Evolutionary conservation across 2,888 invertebrate genomes (phyloP).

Genomic region (Norana najaformis): DNA sequence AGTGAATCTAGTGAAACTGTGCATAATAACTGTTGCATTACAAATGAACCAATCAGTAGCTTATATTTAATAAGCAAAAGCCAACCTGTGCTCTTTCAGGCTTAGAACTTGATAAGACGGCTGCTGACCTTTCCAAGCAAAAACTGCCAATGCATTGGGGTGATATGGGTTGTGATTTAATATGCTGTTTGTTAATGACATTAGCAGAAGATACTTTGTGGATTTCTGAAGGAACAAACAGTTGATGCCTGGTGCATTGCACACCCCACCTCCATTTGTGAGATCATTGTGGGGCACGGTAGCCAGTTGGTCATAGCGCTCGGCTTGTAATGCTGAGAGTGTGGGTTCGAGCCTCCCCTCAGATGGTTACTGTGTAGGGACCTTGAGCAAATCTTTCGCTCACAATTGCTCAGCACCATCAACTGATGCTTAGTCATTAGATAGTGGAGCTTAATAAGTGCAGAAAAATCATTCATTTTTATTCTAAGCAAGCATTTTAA

Average conservation of each 20-base stretch:
- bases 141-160: neutral
- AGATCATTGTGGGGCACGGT: too few species aligned
- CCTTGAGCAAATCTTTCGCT: too few species aligned
- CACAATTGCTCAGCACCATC: too few species aligned
- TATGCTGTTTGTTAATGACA: too few species aligned
- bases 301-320: too few species aligned
- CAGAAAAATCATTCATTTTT: too few species aligned
- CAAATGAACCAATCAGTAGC: neutral
- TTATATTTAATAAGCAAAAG: neutral
- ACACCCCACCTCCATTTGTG: neutral
- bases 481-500: neutral
- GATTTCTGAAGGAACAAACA: neutral
- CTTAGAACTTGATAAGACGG: neutral
- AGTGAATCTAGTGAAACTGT: neutral
- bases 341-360: too few species aligned
- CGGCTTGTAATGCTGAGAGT: too few species aligned
- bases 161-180: neutral
- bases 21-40: neutral
- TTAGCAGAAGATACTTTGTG: too few species aligned
- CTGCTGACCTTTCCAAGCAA: neutral
- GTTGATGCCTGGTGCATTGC: neutral
- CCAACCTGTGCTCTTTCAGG: neutral
- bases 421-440: too few species aligned
- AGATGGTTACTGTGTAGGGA: too few species aligned
- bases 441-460: too few species aligned